phyloP scores from a whole-genome alignment of 2,797 vertebrate genomes.

The Pseudochaenichthys georgianus region DNA sequence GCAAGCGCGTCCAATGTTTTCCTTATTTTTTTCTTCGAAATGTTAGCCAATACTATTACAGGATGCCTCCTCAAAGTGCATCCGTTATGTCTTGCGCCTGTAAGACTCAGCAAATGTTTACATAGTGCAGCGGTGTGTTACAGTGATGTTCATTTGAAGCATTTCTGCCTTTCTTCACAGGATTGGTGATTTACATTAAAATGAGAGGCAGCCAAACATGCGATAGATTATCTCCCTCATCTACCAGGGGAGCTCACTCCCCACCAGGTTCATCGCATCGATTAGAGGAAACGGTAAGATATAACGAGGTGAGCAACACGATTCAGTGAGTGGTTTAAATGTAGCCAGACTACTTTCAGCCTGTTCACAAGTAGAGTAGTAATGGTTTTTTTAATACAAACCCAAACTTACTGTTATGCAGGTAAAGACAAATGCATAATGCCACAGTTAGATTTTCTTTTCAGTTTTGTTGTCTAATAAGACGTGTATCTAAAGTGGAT shows the following conservation, averaged over 20 bases:
- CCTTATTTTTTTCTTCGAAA: conserved; percentile 31
- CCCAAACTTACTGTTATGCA: background rate
- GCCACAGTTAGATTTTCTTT: background rate
- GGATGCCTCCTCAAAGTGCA: conserved; percentile 51
- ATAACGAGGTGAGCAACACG: conserved; percentile 71
- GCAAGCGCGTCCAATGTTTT: conserved; percentile 57
- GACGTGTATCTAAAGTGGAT: background rate
- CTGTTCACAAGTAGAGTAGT: background rate
- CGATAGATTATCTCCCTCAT: conserved; percentile 66
- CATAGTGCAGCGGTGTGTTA: conserved; percentile 53
- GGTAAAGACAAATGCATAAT: background rate
- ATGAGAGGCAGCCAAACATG: conserved; percentile 68
- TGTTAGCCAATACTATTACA: conserved; percentile 55
- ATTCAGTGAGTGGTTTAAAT: conserved; percentile 36
- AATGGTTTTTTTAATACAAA: background rate
- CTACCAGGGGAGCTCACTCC: conserved; percentile 55
- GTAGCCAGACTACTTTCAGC: conserved; percentile 1
- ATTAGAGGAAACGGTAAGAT: conserved; percentile 80
- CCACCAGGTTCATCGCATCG: conserved; percentile 58
- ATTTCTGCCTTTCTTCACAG: conserved; percentile 61
- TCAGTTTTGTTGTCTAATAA: background rate
- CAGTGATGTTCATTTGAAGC: conserved; percentile 49
- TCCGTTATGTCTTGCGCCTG: conserved; percentile 59
- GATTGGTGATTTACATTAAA: conserved; percentile 66
- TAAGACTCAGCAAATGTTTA: conserved; percentile 68